A percentile compares a stretch with the other conserved stretches of the same genome.
Evolutionary conservation across 2,888 invertebrate genomes (phyloP).

Genomic region (Venustoraphidia nigricollis): DNA sequence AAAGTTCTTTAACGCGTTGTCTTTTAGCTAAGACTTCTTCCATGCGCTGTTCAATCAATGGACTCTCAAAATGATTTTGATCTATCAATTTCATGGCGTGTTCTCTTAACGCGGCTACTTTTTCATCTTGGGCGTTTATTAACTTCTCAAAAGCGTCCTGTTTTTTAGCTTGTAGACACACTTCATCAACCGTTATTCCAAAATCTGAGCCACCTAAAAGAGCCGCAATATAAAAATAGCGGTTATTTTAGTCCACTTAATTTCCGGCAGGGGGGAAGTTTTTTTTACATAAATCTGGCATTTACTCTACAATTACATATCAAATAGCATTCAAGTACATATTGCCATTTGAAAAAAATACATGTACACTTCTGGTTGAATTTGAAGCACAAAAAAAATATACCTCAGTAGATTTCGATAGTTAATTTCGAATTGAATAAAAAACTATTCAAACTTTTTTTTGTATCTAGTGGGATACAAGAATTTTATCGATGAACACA

Average conservation of each 20-base stretch:
- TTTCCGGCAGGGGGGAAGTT: too few species aligned
- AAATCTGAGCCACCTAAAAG: constrained; percentile 42
- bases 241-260: background rate
- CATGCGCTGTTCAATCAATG: constrained; percentile 59
- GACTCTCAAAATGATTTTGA: constrained; percentile 83
- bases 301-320: background rate
- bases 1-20: constrained; percentile 48
- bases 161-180: constrained; percentile 77
- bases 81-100: constrained; percentile 77
- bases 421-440: too few species aligned
- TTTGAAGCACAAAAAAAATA: too few species aligned
- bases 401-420: too few species aligned
- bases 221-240: background rate
- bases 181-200: constrained; percentile 72
- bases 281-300: too few species aligned
- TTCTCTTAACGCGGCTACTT: constrained; percentile 61
- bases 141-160: constrained; percentile 92
- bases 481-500: too few species aligned
- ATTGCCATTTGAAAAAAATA: too few species aligned
- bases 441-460: too few species aligned
- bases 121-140: constrained; percentile 77
- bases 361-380: too few species aligned
- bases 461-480: too few species aligned
- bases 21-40: constrained; percentile 59
- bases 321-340: background rate